These are phyloP conservation scores for Sthenelais limicola DNA, from an alignment of 2,888 invertebrate genomes.

Conservation along the genomic window DNA sequence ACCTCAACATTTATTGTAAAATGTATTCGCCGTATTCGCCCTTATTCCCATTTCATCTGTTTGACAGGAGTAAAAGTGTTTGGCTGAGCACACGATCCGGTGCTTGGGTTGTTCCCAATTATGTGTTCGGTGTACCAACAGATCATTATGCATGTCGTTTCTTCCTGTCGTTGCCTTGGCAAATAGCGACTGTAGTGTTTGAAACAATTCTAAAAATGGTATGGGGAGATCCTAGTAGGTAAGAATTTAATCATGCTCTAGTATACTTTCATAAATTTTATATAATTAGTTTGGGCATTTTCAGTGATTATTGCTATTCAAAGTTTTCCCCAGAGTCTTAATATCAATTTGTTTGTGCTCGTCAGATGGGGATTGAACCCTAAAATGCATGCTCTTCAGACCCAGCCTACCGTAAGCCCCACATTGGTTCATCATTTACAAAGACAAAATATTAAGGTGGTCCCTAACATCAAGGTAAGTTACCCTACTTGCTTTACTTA, in stretches of 20 bases:
- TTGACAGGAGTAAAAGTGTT: slow-evolving; percentile 65
- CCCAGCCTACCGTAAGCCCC: slow-evolving; percentile 68
- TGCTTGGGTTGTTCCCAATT: slow-evolving; percentile 70
- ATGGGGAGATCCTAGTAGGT: slow-evolving; percentile 59
- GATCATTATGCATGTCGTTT: slow-evolving; percentile 66
- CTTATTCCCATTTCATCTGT: too few relatives aligned
- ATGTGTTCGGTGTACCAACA: slow-evolving; percentile 63
- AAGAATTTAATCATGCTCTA: neutral
- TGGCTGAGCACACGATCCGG: slow-evolving; percentile 67
- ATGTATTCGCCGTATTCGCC: too few relatives aligned
- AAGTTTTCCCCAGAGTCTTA: neutral
- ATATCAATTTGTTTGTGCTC: neutral
- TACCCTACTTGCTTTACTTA: neutral
- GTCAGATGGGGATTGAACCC: slow-evolving; percentile 67
- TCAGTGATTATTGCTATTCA: neutral
- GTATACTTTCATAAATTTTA: neutral
- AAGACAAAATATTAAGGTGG: slow-evolving; percentile 60
- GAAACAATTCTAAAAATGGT: slow-evolving; percentile 60
- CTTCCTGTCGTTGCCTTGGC: slow-evolving; percentile 63
- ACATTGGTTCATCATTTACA: slow-evolving; percentile 69
- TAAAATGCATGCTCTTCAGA: slow-evolving; percentile 65
- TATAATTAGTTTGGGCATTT: neutral
- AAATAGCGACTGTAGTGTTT: slow-evolving; percentile 58
- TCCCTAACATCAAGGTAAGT: slow-evolving; percentile 64
- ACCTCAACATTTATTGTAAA: too few relatives aligned